phyloP scores from a whole-genome alignment of 2,888 invertebrate species.

The Caenorhabditis virilis region DNA sequence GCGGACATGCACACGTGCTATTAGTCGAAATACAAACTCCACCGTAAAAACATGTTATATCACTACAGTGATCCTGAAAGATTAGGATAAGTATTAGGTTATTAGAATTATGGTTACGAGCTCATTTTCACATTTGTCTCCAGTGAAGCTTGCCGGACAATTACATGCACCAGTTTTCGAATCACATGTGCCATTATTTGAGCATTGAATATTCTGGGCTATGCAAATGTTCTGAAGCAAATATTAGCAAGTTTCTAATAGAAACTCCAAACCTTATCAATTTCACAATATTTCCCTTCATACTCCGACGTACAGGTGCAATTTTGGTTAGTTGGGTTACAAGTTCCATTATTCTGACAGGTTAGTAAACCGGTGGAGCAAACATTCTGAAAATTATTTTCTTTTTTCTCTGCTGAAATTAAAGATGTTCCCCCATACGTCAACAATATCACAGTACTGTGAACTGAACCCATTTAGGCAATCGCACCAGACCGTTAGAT shows the following conservation, averaged over 20 bases:
- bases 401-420: background rate
- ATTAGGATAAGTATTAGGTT: background rate
- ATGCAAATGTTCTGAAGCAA: too few species aligned
- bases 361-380: conserved; percentile 9
- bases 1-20: conserved; percentile 16
- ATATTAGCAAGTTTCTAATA: too few species aligned
- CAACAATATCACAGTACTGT: conserved; percentile 16
- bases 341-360: conserved; percentile 16
- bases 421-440: conserved; percentile 3
- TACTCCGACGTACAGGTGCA: conserved; percentile 11
- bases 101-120: too few species aligned
- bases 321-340: background rate
- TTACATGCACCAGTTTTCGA: background rate
- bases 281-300: conserved; percentile 13
- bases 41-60: conserved; percentile 19
- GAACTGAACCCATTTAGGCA: conserved; percentile 13
- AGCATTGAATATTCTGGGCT: background rate
- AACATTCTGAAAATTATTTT: conserved; percentile 6
- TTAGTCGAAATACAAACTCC: conserved; percentile 16
- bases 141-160: conserved; percentile 1
- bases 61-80: conserved; percentile 16
- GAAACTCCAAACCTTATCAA: background rate
- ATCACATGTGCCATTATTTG: conserved; percentile 6
- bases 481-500: conserved; percentile 6
- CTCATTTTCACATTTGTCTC: too few species aligned